Evolutionary conservation across 2,888 invertebrate species (phyloP).

Genomic region (Rhimphoctona megacephalus): DNA sequence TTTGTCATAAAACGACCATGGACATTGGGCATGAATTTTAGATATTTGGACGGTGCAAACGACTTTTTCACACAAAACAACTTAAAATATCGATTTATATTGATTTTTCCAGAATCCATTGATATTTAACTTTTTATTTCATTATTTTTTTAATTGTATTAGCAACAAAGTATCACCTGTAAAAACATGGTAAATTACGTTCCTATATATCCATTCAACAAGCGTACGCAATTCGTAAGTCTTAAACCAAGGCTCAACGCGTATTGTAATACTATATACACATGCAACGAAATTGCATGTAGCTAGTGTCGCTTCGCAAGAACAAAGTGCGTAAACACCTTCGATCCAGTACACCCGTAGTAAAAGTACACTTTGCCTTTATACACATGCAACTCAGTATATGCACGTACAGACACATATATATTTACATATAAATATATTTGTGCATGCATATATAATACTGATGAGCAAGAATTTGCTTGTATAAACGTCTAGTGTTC

Average conservation of each 20-base stretch:
- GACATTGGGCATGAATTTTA: not conserved
- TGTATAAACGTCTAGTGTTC: constrained; percentile 40
- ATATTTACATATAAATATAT: not conserved
- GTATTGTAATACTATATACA: constrained; percentile 23
- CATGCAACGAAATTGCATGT: constrained; percentile 40
- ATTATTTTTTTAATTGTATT: not conserved
- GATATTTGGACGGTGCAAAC: not conserved
- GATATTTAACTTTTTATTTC: not conserved
- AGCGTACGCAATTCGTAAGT: constrained; percentile 13
- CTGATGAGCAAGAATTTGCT: constrained; percentile 50
- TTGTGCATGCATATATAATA: constrained; percentile 21
- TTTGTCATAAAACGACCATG: not conserved
- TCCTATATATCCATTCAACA: not conserved
- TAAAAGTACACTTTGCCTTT: not conserved
- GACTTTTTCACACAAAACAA: no score
- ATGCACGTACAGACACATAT: not conserved
- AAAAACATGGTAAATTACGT: not conserved
- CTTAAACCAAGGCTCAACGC: constrained; percentile 7
- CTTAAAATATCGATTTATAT: no score
- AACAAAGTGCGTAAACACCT: constrained; percentile 48
- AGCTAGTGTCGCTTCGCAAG: not conserved
- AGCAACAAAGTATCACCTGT: constrained; percentile 13
- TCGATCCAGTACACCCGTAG: constrained; percentile 22
- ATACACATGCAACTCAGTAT: not conserved
- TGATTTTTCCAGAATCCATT: no score